These are phyloP conservation scores for Danaus chrysippus DNA, from an alignment of 2,888 invertebrate genomes.

Conservation along the genomic window DNA sequence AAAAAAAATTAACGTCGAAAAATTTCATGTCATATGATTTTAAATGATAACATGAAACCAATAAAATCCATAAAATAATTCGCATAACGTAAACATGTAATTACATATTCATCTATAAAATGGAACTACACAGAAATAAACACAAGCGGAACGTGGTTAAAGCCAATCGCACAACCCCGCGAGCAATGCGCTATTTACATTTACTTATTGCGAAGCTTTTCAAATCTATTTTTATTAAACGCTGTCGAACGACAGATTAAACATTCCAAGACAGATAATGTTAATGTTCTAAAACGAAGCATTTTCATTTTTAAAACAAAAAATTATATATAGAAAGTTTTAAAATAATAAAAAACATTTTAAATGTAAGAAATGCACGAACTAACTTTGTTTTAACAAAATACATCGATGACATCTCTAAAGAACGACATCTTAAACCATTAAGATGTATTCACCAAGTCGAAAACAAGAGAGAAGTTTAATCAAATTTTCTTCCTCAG, in stretches of 20 bases:
- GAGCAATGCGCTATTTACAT: constrained; percentile 18
- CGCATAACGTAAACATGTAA: neutral
- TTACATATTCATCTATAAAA: neutral
- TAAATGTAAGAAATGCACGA: too few species aligned
- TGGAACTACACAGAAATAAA: constrained; percentile 15
- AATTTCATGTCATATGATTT: too few species aligned
- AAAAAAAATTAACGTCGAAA: too few species aligned
- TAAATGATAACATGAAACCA: neutral
- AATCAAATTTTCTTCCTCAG: neutral
- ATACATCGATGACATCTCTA: too few species aligned
- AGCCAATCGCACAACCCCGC: constrained; percentile 16
- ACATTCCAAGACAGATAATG: constrained; percentile 10
- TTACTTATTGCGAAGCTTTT: constrained; percentile 21
- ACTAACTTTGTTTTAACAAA: too few species aligned
- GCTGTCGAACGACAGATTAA: constrained; percentile 11
- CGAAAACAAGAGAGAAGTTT: too few species aligned
- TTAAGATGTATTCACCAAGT: too few species aligned
- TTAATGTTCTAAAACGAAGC: constrained; percentile 1
- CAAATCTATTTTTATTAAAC: constrained; percentile 22
- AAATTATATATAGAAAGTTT: too few species aligned
- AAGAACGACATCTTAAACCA: too few species aligned
- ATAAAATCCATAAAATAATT: neutral
- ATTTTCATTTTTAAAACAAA: too few species aligned
- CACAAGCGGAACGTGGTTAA: constrained; percentile 17
- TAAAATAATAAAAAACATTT: too few species aligned